Evolutionary conservation across 2,113 vertebrate genomes (phyloP), one percentile per base, ranked within the genome.

Genomic region (Malurus elegans): DNA sequence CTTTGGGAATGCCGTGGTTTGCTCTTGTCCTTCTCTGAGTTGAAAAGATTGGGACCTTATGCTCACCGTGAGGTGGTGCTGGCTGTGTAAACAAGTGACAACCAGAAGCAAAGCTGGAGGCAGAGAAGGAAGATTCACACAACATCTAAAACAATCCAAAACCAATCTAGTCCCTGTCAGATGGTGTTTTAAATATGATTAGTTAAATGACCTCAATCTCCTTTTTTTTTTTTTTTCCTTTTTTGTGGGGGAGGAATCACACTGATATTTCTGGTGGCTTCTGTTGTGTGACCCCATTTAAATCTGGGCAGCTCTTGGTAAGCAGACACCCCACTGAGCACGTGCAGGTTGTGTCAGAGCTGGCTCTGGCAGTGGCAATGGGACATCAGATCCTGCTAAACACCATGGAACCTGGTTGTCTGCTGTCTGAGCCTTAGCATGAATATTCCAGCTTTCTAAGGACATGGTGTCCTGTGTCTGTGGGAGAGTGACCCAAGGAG

Each of bases 401-500:
- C 17, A 48, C 42, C 9, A 1, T 5, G 14, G 76, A 83, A 66
- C 26, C 45, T 47, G 28, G 5, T 18, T 86, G 25, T 42, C 54
- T 88, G n/a, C 56, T 85, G 25, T n/a, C 38, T 31, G 50, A 91
- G 34, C n/a, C 62, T 47, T 51, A 56, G 29, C 4, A 8, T 40
- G 57, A 15, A 28, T 20, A 57, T 74, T 14, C 28, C 47, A 29
- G 20, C n/a, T n/a, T 53, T 57, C 40, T 65, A 14, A 5, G 8
- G 48, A 7, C 13, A 0, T 4, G 9, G 15, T 28, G 12, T 0
- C 3, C 38, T 54, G 12, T 29, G 56, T 70, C 38, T 54, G 29
- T 1, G 4, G 48, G 18, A 69, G n/a, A 25, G 25, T 9, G 26
- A 56, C 26, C 28, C 1, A 4, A n/a, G n/a, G 14, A 56, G 14